Percentiles rank a stretch among this genome's conserved stretches.
Evolutionary conservation across 2,797 vertebrate species (phyloP).

Genomic region (Oreonectes daqikongensis): DNA sequence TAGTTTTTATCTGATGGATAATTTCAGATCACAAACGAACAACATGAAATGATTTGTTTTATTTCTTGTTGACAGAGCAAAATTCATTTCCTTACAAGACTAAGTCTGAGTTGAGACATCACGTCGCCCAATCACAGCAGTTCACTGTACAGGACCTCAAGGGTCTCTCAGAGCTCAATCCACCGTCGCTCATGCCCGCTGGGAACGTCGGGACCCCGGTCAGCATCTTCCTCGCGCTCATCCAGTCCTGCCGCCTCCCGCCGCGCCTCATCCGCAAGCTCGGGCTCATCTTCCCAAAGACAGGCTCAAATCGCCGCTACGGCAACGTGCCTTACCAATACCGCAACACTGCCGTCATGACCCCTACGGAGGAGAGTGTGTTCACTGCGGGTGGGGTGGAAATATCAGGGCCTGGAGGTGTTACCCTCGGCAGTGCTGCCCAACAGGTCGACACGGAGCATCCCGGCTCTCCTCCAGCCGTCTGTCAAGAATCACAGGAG

Average conservation of each 20-base stretch:
- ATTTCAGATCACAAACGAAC: too few relatives aligned
- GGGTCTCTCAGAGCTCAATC: constrained; percentile 87
- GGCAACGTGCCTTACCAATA: constrained; percentile 91
- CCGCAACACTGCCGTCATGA: constrained; percentile 65
- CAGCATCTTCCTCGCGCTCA: constrained; percentile 87
- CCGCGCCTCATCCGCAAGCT: constrained; percentile 86
- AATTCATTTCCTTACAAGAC: constrained; percentile 75
- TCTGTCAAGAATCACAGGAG: constrained; percentile 58
- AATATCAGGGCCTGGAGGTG: constrained; percentile 69
- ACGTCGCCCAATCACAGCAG: constrained; percentile 61
- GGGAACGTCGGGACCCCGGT: constrained; percentile 94
- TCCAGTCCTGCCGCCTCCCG: constrained; percentile 89
- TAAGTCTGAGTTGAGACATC: constrained; percentile 74
- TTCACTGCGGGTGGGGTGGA: constrained; percentile 86
- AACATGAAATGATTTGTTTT: background rate
- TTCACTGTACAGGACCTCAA: constrained; percentile 80
- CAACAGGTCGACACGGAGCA: background rate
- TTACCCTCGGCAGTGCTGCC: constrained; percentile 10
- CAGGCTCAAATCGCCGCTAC: constrained; percentile 84
- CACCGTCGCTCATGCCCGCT: constrained; percentile 87
- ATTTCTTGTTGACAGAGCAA: constrained; percentile 67
- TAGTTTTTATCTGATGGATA: too few relatives aligned
- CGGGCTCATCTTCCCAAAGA: constrained; percentile 88
- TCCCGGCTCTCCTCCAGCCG: background rate
- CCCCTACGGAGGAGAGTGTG: constrained; percentile 76